Conservation (phyloP, 1,140 invertebrate genomes). For the Drosophila auraria region DNA sequence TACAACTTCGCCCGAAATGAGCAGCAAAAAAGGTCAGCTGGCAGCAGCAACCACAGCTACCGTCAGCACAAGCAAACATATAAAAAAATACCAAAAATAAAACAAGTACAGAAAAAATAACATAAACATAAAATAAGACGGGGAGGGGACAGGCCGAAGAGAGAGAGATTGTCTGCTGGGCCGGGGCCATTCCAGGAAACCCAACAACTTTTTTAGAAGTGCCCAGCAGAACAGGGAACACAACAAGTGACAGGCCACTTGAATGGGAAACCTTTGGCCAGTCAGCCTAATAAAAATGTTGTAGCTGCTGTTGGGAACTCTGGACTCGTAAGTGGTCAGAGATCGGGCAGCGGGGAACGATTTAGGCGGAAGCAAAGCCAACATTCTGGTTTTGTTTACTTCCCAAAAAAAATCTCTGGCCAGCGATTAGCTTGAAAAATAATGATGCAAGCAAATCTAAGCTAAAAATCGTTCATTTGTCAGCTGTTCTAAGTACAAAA, state of each 20-base stretch:
- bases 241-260: slow-evolving; percentile 61
- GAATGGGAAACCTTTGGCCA: slow-evolving; percentile 55
- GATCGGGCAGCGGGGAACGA: slow-evolving; percentile 8
- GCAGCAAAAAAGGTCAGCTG: slow-evolving; percentile 73
- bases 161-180: slow-evolving; percentile 31
- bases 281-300: slow-evolving; percentile 67
- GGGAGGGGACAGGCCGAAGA: slow-evolving; percentile 9
- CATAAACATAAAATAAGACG: slow-evolving; percentile 58
- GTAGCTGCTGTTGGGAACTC: slow-evolving; percentile 45
- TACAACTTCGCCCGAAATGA: slow-evolving; percentile 71
- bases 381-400: slow-evolving; percentile 40
- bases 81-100: slow-evolving; percentile 24
- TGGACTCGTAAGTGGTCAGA: slow-evolving; percentile 5
- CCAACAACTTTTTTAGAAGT: slow-evolving; percentile 73
- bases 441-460: slow-evolving; percentile 46
- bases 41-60: slow-evolving; percentile 59
- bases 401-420: slow-evolving; percentile 38
- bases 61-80: slow-evolving; percentile 65
- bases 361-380: slow-evolving; percentile 44
- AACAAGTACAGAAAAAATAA: slow-evolving; percentile 47
- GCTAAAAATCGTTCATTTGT: slow-evolving; percentile 29
- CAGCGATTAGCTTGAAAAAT: slow-evolving; percentile 46
- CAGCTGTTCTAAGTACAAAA: not conserved
- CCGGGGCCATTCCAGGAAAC: slow-evolving; percentile 68
- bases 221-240: slow-evolving; percentile 57